Evolutionary conservation across 1,140 invertebrate species (phyloP), one percentile per base, ranked within the genome.

Genomic region (Dinoponera quadriceps): DNA sequence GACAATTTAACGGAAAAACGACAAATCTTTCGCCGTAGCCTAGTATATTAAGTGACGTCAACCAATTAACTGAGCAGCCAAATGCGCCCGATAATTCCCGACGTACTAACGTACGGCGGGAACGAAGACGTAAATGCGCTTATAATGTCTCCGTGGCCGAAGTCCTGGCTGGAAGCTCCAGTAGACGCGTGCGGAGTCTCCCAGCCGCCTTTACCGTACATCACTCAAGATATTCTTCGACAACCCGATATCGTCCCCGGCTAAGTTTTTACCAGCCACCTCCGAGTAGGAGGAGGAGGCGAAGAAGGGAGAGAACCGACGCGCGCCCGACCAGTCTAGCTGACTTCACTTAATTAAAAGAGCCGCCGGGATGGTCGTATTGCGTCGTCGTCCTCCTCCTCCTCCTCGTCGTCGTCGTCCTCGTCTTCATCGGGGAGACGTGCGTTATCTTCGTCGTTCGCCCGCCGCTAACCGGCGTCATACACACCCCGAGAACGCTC

Each of bases 321-420:
- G 33, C 33, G 33, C 33, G 65, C 82, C 38, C 65, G 55, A 49
- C 18, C 49, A 75, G 69, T 65, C 78, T 65, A 78, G 86, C 91
- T 92, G 91, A 92, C 90, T 92, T 89, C 82, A 92, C 89, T 91
- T 92, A 91, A 91, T 92, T 91, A 90, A 90, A 88, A 89, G 89
- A 88, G 86, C 85, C 48, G 69, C 75, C 87, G 82, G 84, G 78
- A 89, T 83, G 85, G 63, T 77, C 65, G 85, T 82, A 90, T 91
- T 91, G 75, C 75, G 51, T 57, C 75, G 29, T 38, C 22, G 90
- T 90, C 82, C 87, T 77, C 38, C 3, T 44, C 38, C 38, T 2
- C 7, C 33, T 2, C 7, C 33, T 33, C 33, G 33, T 33, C 33
- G 33, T 33, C 33, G 33, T 33, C 33, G 33, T 7, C 33, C 33